Base-by-base conservation (phyloP, 2,888 invertebrate genomes). In the Incurvaria masculella region DNA sequence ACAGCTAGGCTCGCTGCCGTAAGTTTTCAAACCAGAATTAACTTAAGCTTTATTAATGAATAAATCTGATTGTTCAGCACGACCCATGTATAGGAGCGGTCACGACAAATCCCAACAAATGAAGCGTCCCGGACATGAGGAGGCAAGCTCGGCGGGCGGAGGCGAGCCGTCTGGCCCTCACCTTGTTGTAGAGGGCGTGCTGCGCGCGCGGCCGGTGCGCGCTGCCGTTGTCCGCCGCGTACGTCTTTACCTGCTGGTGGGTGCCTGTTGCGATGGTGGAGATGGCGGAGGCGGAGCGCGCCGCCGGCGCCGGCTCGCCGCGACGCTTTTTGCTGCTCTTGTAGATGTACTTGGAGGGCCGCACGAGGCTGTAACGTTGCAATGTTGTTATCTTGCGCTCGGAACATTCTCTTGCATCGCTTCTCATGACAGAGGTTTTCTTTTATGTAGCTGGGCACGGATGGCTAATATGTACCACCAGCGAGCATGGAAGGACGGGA, bases 221-320 rank as follows among this genome's bases (percentile, higher is more conserved):
- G 82, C 87, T 88, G 72, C 93, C 93, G 81, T 94, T 93, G 81
- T 86, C 87, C 74, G 87, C 94, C 86, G 92, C 92, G 83, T 94
- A 94, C 73, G 94, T 93, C 84, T 93, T 93, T 81, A 94, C 94
- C 88, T 93, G 93, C 81, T 89, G 91, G 78, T 88, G 89, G 72
- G 87, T 83, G 72, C 85, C 79, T 56, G 79, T 79, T 58, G 83
- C 73, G 60, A 84, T 76, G 57, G 83, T 80, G 47, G 81, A 72
- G 49, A 81, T 79, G 27, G 74, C 79, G 21, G 79, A 69, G 45
- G 68, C 78, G 21, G 68, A 64, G 61, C 69, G 65, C 48, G 57
- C 59, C 50, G 59, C 62, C 49, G 59, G 65, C 50, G 38, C 58
- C 65, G 57, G 64, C 74, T 58, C 72, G 79, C 49, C 70, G 79